Evolutionary conservation across 2,888 invertebrate species (phyloP), one percentile per base, ranked within the genome.

Genomic region (Andrena flavipes): DNA sequence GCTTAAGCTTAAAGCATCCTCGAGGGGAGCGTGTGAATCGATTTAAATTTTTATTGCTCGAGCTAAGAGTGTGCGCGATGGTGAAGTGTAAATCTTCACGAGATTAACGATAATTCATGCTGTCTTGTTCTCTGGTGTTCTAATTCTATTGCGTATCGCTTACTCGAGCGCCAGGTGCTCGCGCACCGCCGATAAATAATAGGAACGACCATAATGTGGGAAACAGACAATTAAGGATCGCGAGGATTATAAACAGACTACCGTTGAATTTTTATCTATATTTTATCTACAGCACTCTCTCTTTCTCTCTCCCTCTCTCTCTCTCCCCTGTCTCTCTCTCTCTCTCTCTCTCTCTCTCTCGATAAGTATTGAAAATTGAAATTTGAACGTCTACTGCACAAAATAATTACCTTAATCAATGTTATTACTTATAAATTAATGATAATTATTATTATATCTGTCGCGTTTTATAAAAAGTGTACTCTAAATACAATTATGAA

Each of bases 381-480:
- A 84, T 92, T 93, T 93, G 87, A 92, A 91, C 91, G 92, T 93
- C 93, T 94, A 93, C 91, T 93, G 94, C 93, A 93, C 93, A 93
- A 94, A 92, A 87, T 90, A 91, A 91, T 91, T 92, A 92, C 84
- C 89, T 91, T 91, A 91, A 92, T 93, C 89, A 93, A 91, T 93
- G 92, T 93, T 94, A 92, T 92, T 92, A 92, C 87, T 80, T 92
- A 92, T 88, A 90, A 87, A 91, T 91, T 91, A 90, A 82, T 63
- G 60, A 75, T 82, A 63, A 81, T 81, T 64, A 89, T 90, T 90
- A 91, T 91, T 90, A 90, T 88, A 92, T 92, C 91, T 90, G 91
- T 93, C 92, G 93, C 92, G 93, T 94, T 94, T 94, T 94, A 92
- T 93, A 93, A 93, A 56, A 91, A 91, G 92, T 93, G 92, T 93